Base-by-base conservation (phyloP, 2,797 vertebrate species). In the Anguilla anguilla region DNA sequence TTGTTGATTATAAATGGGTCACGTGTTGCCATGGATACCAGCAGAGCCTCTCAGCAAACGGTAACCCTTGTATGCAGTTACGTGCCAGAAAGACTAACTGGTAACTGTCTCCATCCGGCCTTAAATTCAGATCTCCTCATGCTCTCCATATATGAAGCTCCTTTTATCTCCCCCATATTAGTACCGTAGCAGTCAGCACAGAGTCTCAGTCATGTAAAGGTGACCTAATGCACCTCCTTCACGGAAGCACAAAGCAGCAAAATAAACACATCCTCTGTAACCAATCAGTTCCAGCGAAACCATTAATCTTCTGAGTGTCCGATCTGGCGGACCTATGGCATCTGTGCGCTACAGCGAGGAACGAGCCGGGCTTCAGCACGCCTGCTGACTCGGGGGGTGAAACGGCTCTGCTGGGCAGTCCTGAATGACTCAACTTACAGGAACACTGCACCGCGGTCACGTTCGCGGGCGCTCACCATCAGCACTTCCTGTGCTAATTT, bases 1-100 rank as follows among this genome's bases (percentile, higher is more conserved):
- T 31, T 85, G 19, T 57, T 85, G 3, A 55, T 85, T 46, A 74
- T 85, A 85, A 85, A 85, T 85, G 35, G 84, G 84, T 49, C 84
- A 85, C 74, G 3, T 55, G 61, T 85, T 69, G 43, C 84, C 84
- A 67, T 85, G 84, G 84, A 85, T 67, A 85, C 59, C 9, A 69
- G 61, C 25, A 0, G 59, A 46, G 22, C n/a, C 51, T 67, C 43
- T 46, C n/a, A 49, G 46, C 35, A 64, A 69, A 69, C 3, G 13
- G 53, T 59, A 15, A 31, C 28, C 19, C 28, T 31, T 35, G 57
- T 22, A 7, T 15, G 28, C 51, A 55, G 11, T 55, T 83, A n/a
- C 22, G 0, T 84, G n/a, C 57, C 31, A 59, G 57, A 39, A 43
- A 22, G 11, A 85, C 15, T 46, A 46, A 46, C 43, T 17, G 17